Evolutionary conservation across 2,888 invertebrate species (phyloP), one percentile per base, ranked within the genome.

Genomic region (Aspidapion aeneum): DNA sequence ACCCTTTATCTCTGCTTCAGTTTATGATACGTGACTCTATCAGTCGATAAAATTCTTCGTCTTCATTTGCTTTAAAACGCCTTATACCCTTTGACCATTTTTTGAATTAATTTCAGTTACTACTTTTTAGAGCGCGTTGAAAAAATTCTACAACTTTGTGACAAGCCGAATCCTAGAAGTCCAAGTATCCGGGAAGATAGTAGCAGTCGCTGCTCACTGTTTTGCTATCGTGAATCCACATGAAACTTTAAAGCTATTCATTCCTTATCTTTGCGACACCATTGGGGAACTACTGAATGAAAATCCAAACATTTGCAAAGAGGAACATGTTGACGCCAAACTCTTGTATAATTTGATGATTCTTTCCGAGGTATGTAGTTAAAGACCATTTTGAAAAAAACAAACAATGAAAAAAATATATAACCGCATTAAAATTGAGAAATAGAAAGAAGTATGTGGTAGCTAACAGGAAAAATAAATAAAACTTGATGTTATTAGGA

Each of bases 131-230:
- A 83, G 88, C 67, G 93, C 93, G 0, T 76, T 95, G 56, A 84
- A 87, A 69, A 93, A 93, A 76, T 83, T 96, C 35, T 87, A 87
- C 67, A 80, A 85, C 9, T 95, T 93, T 77, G 86, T 88, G 0
- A 87, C 87, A 0, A 87, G 86, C 60, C 86, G 88, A 21, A 88
- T 93, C n/a, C 86, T 93, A 70, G 96, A 96, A 77, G 89, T 90
- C 0, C 89, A 89, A 72, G 90, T 95, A 0, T 90, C 94, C 0
- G 95, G 94, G 0, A 88, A 88, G 74, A 85, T 93, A 76, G 86
- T 92, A 0, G 92, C 90, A 0, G 86, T 88, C 9, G 79, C 95
- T 64, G 85, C 91, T 65, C 85, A 87, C 62, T 82, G 84, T 9
- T 89, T 90, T 74, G 82, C 86, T 0, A 81, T 83, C 72, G 86